A percentile compares a stretch with the other conserved stretches of the same genome.
Evolutionary conservation across 2,113 vertebrate species (phyloP).

Genomic region (Sinocyclocheilus anophthalmus): DNA sequence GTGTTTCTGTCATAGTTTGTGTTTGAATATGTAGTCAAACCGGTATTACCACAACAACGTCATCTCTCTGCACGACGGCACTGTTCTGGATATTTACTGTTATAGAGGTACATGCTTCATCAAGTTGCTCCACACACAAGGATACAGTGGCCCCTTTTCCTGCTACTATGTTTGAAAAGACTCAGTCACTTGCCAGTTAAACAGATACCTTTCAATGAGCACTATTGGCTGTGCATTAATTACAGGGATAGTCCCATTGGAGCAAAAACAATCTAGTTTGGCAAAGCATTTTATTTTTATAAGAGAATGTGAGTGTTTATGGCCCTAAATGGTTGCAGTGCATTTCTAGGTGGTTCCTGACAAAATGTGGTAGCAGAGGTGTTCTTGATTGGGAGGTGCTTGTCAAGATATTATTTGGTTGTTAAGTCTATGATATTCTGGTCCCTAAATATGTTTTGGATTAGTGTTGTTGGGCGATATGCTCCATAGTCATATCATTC

Average conservation of each 20-base stretch:
- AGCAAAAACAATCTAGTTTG: neutral
- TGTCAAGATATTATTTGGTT: too few relatives aligned
- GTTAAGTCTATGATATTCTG: neutral
- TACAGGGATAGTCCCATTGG: constrained; percentile 2
- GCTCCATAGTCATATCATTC: too few relatives aligned
- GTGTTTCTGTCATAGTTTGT: neutral
- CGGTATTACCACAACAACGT: neutral
- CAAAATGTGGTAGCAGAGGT: too few relatives aligned
- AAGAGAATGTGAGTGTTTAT: too few relatives aligned
- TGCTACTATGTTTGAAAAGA: too few relatives aligned
- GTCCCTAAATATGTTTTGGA: too few relatives aligned
- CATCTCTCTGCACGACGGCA: neutral
- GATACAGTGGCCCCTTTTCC: neutral
- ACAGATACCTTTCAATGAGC: neutral
- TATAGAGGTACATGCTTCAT: neutral
- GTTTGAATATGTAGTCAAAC: neutral
- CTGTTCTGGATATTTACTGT: neutral
- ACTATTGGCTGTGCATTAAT: constrained; percentile 17
- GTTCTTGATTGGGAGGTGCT: too few relatives aligned
- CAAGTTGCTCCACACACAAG: neutral
- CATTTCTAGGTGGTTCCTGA: too few relatives aligned
- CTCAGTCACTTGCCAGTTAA: neutral
- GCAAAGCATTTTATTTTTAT: neutral
- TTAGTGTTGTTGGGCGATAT: too few relatives aligned
- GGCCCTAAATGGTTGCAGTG: too few relatives aligned